Base-by-base conservation (phyloP, 1,140 invertebrate species). In the Drosophila fuyamai region DNA sequence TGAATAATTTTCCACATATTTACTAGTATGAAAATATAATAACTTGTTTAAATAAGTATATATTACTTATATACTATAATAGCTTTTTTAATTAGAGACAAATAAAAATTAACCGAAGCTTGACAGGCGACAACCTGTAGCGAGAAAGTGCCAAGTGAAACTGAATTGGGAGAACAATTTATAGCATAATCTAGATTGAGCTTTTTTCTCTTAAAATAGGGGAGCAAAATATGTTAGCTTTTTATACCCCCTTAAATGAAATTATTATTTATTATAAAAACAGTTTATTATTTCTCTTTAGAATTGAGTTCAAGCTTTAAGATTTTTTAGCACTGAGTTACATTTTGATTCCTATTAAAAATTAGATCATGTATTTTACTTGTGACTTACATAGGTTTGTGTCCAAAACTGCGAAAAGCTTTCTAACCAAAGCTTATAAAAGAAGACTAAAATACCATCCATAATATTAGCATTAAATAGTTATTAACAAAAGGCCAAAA, bases 1-100 rank as follows among this genome's bases (percentile, higher is more conserved):
- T 35, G 1, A 0, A 6, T 40, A 6, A n/a, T 36, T 14, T 32
- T 75, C 79, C 68, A 86, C 73, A 76, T 76, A 14, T 13, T 59
- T 27, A 7, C 7, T 5, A 4, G 10, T n/a, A 1, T 44, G 0
- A 4, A 56, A 38, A 5, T 4, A 14, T 3, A n/a, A 48, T 23
- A 23, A 57, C 51, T 40, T 53, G 35, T 71, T 71, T 14, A 1
- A 57, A 50, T 35, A 10, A 1, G 6, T 50, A 16, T 70, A 36
- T 32, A 50, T n/a, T 36, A 29, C 8, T 9, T 9, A 36, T 66
- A 66, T 53, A 66, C 46, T 66, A 67, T 51, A 51, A 36, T n/a
- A 13, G 13, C 36, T 8, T 12, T 14, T 63, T 23, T 56, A 40
- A 40, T 35, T 56, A 12, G 23, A 46, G 55, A 32, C 6, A n/a